These are phyloP conservation scores for Crotalus helleri DNA, from an alignment of 2,113 vertebrate genomes.

Conservation along the genomic window DNA sequence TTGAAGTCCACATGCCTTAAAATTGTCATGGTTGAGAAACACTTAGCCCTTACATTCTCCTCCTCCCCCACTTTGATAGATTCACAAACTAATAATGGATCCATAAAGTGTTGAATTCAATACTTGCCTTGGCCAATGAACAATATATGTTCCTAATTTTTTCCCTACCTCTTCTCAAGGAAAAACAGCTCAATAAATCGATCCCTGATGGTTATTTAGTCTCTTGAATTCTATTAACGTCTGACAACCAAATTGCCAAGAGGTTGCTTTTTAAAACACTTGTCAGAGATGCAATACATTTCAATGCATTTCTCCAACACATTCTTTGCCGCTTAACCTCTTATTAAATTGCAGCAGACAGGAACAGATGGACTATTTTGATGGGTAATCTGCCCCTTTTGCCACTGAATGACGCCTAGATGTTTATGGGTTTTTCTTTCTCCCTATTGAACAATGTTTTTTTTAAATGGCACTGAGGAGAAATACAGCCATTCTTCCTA, in stretches of 20 bases:
- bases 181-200: slow-evolving; percentile 9
- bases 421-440: slow-evolving; percentile 9
- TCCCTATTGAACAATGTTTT: neutral
- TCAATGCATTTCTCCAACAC: neutral
- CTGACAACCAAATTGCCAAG: neutral
- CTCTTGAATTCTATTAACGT: slow-evolving; percentile 7
- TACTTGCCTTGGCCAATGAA: neutral
- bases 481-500: slow-evolving; percentile 9
- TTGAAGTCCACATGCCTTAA: too few species aligned
- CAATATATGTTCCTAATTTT: neutral
- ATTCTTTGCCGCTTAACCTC: neutral
- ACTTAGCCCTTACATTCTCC: neutral
- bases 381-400: neutral
- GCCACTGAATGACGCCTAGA: neutral
- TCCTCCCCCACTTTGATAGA: neutral
- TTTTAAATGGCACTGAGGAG: neutral
- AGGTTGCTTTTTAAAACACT: neutral
- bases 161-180: neutral
- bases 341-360: slow-evolving; percentile 27
- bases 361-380: neutral
- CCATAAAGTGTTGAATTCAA: neutral
- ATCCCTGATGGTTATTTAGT: neutral
- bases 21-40: too few species aligned
- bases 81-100: neutral
- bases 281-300: neutral